Evolutionary conservation across 2,113 vertebrate species (phyloP).

Genomic region (Marmota monax): DNA sequence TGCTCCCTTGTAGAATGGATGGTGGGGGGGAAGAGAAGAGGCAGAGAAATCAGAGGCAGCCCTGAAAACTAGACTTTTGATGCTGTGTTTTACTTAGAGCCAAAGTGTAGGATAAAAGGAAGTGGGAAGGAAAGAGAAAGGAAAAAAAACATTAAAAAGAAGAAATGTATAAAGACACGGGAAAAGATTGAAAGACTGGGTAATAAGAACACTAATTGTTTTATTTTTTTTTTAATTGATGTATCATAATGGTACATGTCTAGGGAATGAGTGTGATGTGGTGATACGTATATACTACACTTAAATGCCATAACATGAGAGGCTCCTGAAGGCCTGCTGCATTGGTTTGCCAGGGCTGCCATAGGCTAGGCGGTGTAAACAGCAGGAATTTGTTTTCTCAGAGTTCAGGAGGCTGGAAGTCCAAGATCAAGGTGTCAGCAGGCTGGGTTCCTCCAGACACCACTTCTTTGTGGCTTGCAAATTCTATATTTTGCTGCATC

Average conservation of each 20-base stretch:
- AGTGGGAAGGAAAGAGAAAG: background rate
- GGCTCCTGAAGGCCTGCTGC: accelerated
- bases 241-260: background rate
- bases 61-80: background rate
- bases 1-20: background rate
- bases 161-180: background rate
- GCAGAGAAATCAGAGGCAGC: background rate
- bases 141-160: background rate
- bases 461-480: background rate
- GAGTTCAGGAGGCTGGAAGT: background rate
- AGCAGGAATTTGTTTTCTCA: background rate
- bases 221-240: background rate
- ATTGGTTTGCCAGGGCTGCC: background rate
- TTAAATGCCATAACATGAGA: background rate
- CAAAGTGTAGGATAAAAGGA: background rate
- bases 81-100: background rate
- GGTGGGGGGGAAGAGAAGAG: background rate
- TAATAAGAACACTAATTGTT: background rate
- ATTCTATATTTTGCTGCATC: background rate
- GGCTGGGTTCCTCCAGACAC: background rate
- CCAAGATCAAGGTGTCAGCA: background rate
- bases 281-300: accelerated
- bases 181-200: background rate
- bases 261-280: background rate
- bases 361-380: background rate